These are phyloP conservation scores for Micrastur ruficollis DNA, from an alignment of 2,797 vertebrate species.

Conservation along the genomic window DNA sequence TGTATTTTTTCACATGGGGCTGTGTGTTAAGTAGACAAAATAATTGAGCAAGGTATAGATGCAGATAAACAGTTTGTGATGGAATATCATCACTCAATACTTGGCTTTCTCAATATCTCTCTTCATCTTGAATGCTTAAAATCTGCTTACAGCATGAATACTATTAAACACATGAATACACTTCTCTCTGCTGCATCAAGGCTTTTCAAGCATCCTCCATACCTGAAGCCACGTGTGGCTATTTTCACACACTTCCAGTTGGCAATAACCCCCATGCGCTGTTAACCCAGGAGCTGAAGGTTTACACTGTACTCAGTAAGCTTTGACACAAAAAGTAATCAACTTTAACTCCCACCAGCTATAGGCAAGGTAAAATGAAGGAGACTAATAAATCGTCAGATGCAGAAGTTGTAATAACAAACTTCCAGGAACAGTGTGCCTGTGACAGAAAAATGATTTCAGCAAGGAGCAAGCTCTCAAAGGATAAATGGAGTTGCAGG, in stretches of 20 bases:
- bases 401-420: background rate
- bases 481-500: background rate
- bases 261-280: rapidly evolving
- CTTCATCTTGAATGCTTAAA: background rate
- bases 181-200: background rate
- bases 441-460: background rate
- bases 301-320: background rate
- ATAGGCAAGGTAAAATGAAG: background rate
- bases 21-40: background rate
- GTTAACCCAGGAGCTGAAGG: background rate
- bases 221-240: background rate
- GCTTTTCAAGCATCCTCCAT: background rate
- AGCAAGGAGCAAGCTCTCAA: rapidly evolving
- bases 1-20: background rate
- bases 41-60: background rate
- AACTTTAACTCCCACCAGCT: background rate
- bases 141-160: background rate
- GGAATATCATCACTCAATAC: background rate
- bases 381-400: rapidly evolving
- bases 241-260: background rate
- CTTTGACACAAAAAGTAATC: background rate
- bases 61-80: background rate
- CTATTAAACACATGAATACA: background rate
- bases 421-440: background rate
- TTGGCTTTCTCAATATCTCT: background rate